Base-by-base conservation (phyloP, 2,113 vertebrate genomes). In the Felis chaus region DNA sequence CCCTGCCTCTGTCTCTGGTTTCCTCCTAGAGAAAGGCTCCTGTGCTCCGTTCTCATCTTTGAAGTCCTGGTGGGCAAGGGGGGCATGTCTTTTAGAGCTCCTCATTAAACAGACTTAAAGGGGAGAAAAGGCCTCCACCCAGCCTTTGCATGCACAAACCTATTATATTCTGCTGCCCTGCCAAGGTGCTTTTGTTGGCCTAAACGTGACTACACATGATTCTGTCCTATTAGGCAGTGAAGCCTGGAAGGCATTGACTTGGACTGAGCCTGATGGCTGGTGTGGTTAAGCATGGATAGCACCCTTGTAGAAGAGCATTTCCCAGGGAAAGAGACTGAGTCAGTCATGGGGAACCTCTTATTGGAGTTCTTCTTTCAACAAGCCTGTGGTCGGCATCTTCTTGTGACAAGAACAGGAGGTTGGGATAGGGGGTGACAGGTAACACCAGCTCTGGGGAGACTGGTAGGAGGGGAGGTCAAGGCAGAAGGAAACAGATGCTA, bases 71-170 rank as follows among this genome's bases (percentile, higher is more conserved):
- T 79, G 68, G 87, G 80, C 50, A 27, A 81, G 61, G 31, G 53
- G 83, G 74, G 48, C n/a, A 10, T 79, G 92, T 71, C 55, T 76
- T 73, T 41, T 9, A 23, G 48, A 97, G 65, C 50, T 82, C 80
- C 83, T 97, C 71, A 85, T 94, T 97, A 93, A 95, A 92, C 61
- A 93, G 69, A 93, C 88, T 88, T 87, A 76, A 93, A 65, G 39
- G 66, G 48, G 66, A 93, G 65, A 45, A 53, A 74, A 91, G 76
- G 92, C 84, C 91, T 91, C 61, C 69, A 36, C 61, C 71, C 76
- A 31, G 45, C 61, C 87, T 92, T 61, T 94, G 90, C 53, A 14
- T 71, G 84, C 73, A 93, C 27, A 63, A 80, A 96, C 91, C 65
- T 68, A 80, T 90, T 82, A 94, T 74, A 7, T 25, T 45, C 76